Base-by-base conservation (phyloP, 2,113 vertebrate species). In the Ciconia maguari region DNA sequence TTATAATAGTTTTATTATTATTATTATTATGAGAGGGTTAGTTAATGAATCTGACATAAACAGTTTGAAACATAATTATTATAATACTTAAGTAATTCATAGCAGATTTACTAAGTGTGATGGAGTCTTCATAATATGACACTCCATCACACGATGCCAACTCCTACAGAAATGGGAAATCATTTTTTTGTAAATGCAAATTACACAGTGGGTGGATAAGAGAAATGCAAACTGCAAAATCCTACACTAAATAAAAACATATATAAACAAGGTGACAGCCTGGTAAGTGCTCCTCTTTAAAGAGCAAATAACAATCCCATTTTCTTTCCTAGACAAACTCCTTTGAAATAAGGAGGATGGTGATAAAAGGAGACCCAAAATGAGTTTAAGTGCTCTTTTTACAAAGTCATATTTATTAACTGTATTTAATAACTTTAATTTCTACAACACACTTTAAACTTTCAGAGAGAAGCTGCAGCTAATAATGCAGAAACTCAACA, bases 181-280 rank as follows among this genome's bases (percentile, higher is more conserved):
- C 2, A 46, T 38, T 70, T 90, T 76, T 92, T 88, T 80, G 38
- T 46, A 85, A 89, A 90, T 72, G 77, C 79, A 93, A 92, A 93
- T 96, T 78, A 86, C 46, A 74, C 32, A 74, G 90, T 82, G 75
- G 84, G 84, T 75, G 64, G 86, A 71, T 89, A 83, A 89, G 32
- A 85, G 62, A 97, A 94, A 95, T 44, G 71, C 54, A 93, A 96
- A 96, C 90, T 96, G 70, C 64, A 96, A 94, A 94, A 81, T 81
- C 54, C 51, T 78, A 93, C 87, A 49, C 74, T 80, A 97, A 96
- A 94, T 90, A 96, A 83, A 95, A 97, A 82, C 79, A 93, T 77
- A 91, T 10, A 91, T 80, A 89, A 96, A 89, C 44, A 95, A 75
- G 55, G 89, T 91, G 87, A 95, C 89, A 94, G 91, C 60, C 93